phyloP scores from a whole-genome alignment of 2,888 invertebrate genomes.

The Diaperis boleti region DNA sequence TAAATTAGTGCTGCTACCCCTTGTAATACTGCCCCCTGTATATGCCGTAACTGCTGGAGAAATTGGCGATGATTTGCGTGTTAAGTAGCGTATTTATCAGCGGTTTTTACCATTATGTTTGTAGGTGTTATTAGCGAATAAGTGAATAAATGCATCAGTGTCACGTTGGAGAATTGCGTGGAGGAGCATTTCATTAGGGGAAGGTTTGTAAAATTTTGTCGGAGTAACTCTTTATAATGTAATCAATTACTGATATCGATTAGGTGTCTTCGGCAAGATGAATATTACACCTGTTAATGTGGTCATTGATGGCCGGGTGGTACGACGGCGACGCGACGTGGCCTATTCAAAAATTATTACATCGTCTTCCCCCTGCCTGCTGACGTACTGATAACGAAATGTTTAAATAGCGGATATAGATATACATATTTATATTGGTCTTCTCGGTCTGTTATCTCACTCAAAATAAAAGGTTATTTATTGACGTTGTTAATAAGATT shows the following conservation, averaged over 20 bases:
- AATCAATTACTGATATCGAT: constrained; percentile 44
- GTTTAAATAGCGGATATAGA: constrained; percentile 40
- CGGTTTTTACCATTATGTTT: constrained; percentile 38
- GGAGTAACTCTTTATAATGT: constrained; percentile 40
- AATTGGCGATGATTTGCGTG: constrained; percentile 26
- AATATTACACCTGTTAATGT: constrained; percentile 46
- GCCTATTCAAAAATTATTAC: constrained; percentile 44
- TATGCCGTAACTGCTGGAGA: background rate
- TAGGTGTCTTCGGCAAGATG: constrained; percentile 41
- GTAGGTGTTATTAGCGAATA: constrained; percentile 37
- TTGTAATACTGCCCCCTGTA: background rate
- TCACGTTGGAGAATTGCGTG: constrained; percentile 39
- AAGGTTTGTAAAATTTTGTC: constrained; percentile 36
- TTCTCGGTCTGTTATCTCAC: constrained; percentile 31
- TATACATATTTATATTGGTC: constrained; percentile 42
- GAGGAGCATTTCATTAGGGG: constrained; percentile 40
- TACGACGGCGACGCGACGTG: constrained; percentile 23
- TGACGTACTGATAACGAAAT: constrained; percentile 43
- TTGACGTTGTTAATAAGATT: constrained; percentile 45
- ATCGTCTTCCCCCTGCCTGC: constrained; percentile 42
- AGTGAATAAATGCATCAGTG: constrained; percentile 42
- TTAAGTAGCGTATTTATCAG: constrained; percentile 39
- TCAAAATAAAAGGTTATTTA: constrained; percentile 43
- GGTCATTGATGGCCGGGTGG: no score
- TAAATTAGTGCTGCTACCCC: no score